Evolutionary conservation across 2,113 vertebrate genomes (phyloP).

Genomic region (Peromyscus polionotus): DNA sequence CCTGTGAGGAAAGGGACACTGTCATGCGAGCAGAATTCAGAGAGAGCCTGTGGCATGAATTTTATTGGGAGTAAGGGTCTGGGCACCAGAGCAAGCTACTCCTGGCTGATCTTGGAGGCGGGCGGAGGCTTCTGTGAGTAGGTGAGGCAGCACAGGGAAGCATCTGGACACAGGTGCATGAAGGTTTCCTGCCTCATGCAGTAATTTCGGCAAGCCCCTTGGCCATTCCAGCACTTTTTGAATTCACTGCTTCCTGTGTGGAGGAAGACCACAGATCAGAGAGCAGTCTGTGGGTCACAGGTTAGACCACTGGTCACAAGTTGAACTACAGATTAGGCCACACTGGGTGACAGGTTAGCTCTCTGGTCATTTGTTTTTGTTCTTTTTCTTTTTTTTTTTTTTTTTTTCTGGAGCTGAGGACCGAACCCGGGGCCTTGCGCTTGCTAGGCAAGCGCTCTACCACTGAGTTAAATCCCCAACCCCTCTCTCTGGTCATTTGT

Average conservation of each 20-base stretch:
- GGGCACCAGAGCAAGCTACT: not conserved
- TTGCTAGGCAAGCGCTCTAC: no score
- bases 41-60: not conserved
- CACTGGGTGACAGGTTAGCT: not conserved
- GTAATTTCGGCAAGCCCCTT: slow-evolving; percentile 70
- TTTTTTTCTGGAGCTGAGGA: no score
- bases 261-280: slow-evolving; percentile 51
- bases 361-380: not conserved
- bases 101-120: fast-evolving
- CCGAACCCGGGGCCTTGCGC: no score
- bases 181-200: slow-evolving; percentile 64
- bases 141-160: slow-evolving; percentile 71
- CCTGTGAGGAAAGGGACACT: not conserved
- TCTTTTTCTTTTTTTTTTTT: no score
- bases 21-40: not conserved
- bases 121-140: fast-evolving
- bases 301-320: not conserved
- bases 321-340: not conserved
- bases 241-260: slow-evolving; percentile 74
- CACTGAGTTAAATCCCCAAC: no score
- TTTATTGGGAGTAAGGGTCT: slow-evolving; percentile 63
- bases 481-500: not conserved
- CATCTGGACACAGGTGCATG: slow-evolving; percentile 70
- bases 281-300: not conserved
- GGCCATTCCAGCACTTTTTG: slow-evolving; percentile 76